These are phyloP conservation scores for Maccullochella peelii DNA, from an alignment of 2,113 vertebrate genomes.

Conservation along the genomic window DNA sequence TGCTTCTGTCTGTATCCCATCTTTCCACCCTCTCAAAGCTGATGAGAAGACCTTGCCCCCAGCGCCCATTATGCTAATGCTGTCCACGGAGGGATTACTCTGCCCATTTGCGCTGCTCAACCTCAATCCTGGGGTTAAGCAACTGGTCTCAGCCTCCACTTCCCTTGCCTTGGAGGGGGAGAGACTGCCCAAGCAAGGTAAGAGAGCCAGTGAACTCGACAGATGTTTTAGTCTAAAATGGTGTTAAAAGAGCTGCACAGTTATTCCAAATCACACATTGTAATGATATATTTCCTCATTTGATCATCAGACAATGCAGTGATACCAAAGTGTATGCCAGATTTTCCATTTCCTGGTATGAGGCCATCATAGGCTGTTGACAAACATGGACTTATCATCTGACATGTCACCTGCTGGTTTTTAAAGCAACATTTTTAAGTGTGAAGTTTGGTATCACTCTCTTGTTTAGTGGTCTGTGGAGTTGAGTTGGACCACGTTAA, in stretches of 20 bases:
- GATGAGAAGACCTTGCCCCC: slow-evolving; percentile 92
- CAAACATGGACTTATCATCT: neutral
- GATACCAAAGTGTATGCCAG: neutral
- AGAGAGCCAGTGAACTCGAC: neutral
- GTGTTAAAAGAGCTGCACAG: neutral
- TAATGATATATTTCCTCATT: neutral
- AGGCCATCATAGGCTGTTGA: neutral
- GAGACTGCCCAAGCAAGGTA: slow-evolving; percentile 87
- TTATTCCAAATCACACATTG: neutral
- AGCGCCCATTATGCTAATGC: slow-evolving; percentile 90
- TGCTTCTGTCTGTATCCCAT: neutral
- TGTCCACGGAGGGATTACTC: slow-evolving; percentile 95
- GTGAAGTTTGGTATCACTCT: neutral
- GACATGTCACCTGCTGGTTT: neutral
- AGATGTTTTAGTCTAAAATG: neutral
- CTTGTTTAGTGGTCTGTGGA: neutral
- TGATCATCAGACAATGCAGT: slow-evolving; percentile 13
- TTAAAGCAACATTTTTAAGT: neutral
- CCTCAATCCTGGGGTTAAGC: slow-evolving; percentile 87
- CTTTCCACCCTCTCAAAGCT: slow-evolving; percentile 74
- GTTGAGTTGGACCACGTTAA: neutral
- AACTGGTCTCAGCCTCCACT: slow-evolving; percentile 79
- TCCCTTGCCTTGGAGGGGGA: slow-evolving; percentile 86
- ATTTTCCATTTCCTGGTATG: neutral
- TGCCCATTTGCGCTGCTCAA: slow-evolving; percentile 96